These are phyloP conservation scores for Rhinoderma darwinii DNA, from an alignment of 2,113 vertebrate genomes.

Conservation along the genomic window DNA sequence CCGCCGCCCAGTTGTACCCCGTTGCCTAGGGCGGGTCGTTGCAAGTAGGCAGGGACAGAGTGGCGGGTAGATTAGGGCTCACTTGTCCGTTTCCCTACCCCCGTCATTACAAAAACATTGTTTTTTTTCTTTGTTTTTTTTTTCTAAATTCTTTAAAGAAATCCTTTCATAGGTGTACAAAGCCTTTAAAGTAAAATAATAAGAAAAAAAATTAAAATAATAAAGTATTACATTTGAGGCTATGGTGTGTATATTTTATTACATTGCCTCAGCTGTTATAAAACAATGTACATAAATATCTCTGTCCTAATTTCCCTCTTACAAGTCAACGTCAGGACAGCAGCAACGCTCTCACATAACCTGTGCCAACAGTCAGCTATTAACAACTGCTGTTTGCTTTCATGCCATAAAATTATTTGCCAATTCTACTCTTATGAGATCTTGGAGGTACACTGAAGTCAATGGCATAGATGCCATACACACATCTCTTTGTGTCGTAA, in stretches of 20 bases:
- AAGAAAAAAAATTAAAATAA: background rate
- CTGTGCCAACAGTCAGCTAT: slow-evolving; percentile 42
- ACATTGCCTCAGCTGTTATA: background rate
- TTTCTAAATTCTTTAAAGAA: too few relatives aligned
- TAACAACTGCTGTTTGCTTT: slow-evolving; percentile 56
- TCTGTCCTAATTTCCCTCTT: background rate
- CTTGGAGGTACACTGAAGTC: slow-evolving; percentile 53
- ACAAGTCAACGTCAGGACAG: slow-evolving; percentile 18
- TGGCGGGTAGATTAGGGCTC: too few relatives aligned
- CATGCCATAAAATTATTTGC: slow-evolving; percentile 56
- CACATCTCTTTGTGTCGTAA: slow-evolving; percentile 43
- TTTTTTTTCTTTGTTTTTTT: too few relatives aligned
- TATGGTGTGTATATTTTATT: background rate
- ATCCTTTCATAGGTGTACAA: too few relatives aligned
- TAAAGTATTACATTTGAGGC: background rate
- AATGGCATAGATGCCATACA: slow-evolving; percentile 55
- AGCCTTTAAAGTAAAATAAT: background rate
- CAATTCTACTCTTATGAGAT: slow-evolving; percentile 52
- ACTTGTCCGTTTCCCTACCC: too few relatives aligned
- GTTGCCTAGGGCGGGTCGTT: too few relatives aligned
- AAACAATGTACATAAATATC: background rate
- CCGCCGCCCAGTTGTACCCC: too few relatives aligned
- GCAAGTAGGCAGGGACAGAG: too few relatives aligned
- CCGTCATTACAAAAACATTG: too few relatives aligned
- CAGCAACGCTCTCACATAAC: background rate